A percentile compares a stretch with the other conserved stretches of the same genome.
These are phyloP conservation scores for Erannis defoliaria DNA, from an alignment of 2,888 invertebrate species.

Conservation along the genomic window DNA sequence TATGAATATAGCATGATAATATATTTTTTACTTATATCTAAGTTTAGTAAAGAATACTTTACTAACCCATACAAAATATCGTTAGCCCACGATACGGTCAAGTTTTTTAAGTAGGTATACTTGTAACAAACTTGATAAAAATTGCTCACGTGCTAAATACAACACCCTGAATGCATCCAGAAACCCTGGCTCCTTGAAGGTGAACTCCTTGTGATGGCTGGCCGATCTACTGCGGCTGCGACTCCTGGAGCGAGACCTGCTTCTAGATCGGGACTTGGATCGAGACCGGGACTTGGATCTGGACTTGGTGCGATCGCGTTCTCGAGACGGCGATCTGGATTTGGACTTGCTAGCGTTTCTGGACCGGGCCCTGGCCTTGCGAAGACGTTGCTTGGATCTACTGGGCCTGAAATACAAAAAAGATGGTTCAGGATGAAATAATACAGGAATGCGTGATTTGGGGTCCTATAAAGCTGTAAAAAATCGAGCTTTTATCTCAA, in stretches of 20 bases:
- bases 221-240: constrained; percentile 49
- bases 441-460: too few species aligned
- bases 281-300: constrained; percentile 50
- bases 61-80: too few species aligned
- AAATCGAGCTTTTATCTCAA: too few species aligned
- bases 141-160: constrained; percentile 73
- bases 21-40: too few species aligned
- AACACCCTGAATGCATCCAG: constrained; percentile 77
- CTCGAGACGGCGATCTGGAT: constrained; percentile 55
- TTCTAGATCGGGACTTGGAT: constrained; percentile 49
- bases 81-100: too few species aligned
- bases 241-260: constrained; percentile 45
- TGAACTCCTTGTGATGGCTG: constrained; percentile 57
- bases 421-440: not conserved
- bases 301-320: constrained; percentile 46
- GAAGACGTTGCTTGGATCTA: constrained; percentile 60
- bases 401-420: constrained; percentile 52
- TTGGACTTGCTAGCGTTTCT: constrained; percentile 48
- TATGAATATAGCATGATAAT: too few species aligned
- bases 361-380: constrained; percentile 53
- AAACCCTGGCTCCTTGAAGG: constrained; percentile 67
- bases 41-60: too few species aligned
- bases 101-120: too few species aligned
- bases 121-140: too few species aligned
- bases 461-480: too few species aligned